Percentiles rank a stretch among this genome's conserved stretches.
phyloP scores from a whole-genome alignment of 2,113 vertebrate genomes.

The Neopipo cinnamomea region DNA sequence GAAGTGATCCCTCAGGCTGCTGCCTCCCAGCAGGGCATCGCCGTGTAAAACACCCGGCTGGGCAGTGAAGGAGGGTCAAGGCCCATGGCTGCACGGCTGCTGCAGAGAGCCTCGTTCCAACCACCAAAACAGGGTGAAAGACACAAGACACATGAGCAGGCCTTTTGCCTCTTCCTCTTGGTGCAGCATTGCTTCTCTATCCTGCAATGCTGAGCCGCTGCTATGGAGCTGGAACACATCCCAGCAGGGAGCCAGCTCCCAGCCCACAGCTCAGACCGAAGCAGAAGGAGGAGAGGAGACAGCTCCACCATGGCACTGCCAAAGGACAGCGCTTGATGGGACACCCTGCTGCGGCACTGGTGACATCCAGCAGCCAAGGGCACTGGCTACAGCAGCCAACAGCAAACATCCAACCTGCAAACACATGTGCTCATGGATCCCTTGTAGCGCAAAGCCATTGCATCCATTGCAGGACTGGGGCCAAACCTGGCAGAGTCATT shows the following conservation, averaged over 20 bases:
- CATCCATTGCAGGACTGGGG: neutral
- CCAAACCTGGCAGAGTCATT: neutral
- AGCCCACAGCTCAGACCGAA: neutral
- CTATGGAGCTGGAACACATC: neutral
- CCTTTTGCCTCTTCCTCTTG: neutral
- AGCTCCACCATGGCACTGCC: neutral
- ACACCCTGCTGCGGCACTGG: neutral
- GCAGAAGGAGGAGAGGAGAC: neutral
- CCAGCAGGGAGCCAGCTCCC: neutral
- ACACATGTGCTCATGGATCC: fast-evolving
- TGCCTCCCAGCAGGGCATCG: neutral
- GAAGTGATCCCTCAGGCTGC: neutral
- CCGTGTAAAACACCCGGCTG: neutral
- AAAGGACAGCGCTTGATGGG: neutral
- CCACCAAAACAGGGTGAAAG: neutral
- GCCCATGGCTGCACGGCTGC: neutral
- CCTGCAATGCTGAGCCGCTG: neutral
- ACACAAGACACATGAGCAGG: neutral
- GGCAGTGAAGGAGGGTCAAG: neutral
- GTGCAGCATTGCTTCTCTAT: neutral
- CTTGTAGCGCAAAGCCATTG: neutral
- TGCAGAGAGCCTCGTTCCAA: neutral
- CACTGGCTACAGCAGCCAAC: neutral
- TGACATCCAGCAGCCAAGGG: neutral
- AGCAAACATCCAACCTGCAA: neutral